Percentiles rank a stretch among this genome's conserved stretches.
Evolutionary conservation across 2,113 vertebrate genomes (phyloP).

Genomic region (Centrocercus urophasianus): DNA sequence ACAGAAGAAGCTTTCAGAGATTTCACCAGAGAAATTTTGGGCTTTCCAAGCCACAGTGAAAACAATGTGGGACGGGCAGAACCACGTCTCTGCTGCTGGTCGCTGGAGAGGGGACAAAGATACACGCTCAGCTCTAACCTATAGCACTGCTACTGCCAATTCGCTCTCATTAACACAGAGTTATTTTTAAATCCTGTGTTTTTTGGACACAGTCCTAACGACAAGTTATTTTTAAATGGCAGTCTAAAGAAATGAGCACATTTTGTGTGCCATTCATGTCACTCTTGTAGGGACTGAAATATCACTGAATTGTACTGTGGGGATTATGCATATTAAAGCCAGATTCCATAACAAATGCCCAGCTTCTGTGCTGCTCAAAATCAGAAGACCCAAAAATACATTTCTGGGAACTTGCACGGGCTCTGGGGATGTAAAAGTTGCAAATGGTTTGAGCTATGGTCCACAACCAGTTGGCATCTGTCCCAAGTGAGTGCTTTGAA

Average conservation of each 20-base stretch:
- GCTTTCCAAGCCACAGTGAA: not conserved
- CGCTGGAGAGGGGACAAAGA: not conserved
- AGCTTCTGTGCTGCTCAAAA: not conserved
- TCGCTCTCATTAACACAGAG: not conserved
- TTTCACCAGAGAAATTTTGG: not conserved
- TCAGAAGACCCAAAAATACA: slow-evolving; percentile 11
- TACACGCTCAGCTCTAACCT: not conserved
- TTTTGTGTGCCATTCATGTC: not conserved
- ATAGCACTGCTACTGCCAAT: slow-evolving; percentile 7
- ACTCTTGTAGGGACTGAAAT: slow-evolving; percentile 11
- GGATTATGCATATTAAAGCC: slow-evolving; percentile 41
- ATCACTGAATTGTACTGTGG: slow-evolving; percentile 5
- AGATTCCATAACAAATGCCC: slow-evolving; percentile 16
- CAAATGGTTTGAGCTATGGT: not conserved
- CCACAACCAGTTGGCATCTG: not conserved
- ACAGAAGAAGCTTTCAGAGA: not conserved
- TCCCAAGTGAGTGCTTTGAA: not conserved
- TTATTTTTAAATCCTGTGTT: slow-evolving; percentile 26
- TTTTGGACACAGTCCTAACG: slow-evolving; percentile 49
- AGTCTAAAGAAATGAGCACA: slow-evolving; percentile 26
- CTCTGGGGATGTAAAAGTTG: not conserved
- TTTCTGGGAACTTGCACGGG: not conserved
- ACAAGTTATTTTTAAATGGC: slow-evolving; percentile 47
- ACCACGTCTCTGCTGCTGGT: not conserved
- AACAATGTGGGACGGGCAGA: rapidly evolving